A percentile compares a stretch with the other conserved stretches of the same genome.
phyloP scores from a whole-genome alignment of 1,140 invertebrate species.

The Calycopis cecrops region DNA sequence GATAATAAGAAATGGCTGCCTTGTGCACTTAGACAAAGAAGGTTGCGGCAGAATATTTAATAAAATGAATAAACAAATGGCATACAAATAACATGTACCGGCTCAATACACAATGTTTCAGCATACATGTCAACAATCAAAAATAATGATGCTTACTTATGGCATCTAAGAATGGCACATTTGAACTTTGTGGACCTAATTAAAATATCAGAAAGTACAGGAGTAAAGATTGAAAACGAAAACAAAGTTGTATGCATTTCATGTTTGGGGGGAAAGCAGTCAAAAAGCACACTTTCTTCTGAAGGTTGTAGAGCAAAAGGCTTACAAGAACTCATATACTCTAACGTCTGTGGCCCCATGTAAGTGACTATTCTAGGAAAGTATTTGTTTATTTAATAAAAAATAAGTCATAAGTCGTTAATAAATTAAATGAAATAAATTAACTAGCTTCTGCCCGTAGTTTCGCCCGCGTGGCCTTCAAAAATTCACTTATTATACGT shows the following conservation, averaged over 20 bases:
- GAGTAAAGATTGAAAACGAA: constrained; percentile 28
- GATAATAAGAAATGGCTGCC: constrained; percentile 38
- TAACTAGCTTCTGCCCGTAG: too few species aligned
- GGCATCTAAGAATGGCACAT: constrained; percentile 31
- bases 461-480: too few species aligned
- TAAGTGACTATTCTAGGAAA: too few species aligned
- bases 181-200: constrained; percentile 28
- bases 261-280: constrained; percentile 15
- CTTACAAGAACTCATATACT: background rate
- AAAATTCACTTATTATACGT: too few species aligned
- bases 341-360: background rate
- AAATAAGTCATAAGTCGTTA: too few species aligned
- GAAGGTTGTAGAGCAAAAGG: constrained; percentile 15
- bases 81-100: constrained; percentile 38
- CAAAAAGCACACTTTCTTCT: constrained; percentile 9
- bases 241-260: constrained; percentile 20
- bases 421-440: too few species aligned
- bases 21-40: constrained; percentile 35
- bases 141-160: constrained; percentile 18
- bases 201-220: constrained; percentile 25
- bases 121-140: constrained; percentile 21
- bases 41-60: constrained; percentile 37
- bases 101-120: constrained; percentile 30
- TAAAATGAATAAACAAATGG: constrained; percentile 27
- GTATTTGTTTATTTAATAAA: too few species aligned